Conservation (phyloP, 2,888 invertebrate genomes). For the Trichogramma dendrolimi region DNA sequence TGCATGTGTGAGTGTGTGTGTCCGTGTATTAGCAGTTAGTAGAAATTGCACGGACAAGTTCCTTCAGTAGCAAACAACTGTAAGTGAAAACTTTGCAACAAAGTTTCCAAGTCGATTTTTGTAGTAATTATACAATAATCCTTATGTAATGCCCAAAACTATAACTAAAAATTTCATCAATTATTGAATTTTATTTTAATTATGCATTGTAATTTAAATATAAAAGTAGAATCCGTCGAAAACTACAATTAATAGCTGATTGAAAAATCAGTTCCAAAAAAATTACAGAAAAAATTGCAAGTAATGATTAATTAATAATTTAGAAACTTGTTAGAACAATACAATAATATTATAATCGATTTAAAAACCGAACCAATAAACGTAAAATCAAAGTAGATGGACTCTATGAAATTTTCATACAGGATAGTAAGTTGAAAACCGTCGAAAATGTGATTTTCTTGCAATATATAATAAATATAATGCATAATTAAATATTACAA, state of each 20-base stretch:
- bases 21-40: constrained; percentile 31
- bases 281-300: no score
- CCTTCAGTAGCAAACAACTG: constrained; percentile 28
- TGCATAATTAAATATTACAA: no score
- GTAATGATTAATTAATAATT: no score
- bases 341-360: no score
- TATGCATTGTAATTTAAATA: neutral
- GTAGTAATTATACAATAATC: constrained; percentile 15
- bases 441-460: constrained; percentile 13
- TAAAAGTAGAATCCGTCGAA: no score
- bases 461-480: constrained; percentile 7
- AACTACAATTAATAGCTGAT: no score
- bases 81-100: constrained; percentile 24
- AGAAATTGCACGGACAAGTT: constrained; percentile 31
- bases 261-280: no score
- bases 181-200: neutral
- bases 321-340: no score
- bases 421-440: neutral
- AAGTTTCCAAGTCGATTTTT: constrained; percentile 24
- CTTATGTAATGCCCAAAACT: constrained; percentile 13
- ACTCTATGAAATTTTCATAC: no score
- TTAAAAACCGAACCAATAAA: no score
- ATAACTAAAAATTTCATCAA: constrained; percentile 2
- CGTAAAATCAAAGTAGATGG: no score
- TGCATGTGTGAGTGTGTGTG: constrained; percentile 20